These are phyloP conservation scores for Pandemis heparana DNA, from an alignment of 2,888 invertebrate genomes.

Conservation along the genomic window DNA sequence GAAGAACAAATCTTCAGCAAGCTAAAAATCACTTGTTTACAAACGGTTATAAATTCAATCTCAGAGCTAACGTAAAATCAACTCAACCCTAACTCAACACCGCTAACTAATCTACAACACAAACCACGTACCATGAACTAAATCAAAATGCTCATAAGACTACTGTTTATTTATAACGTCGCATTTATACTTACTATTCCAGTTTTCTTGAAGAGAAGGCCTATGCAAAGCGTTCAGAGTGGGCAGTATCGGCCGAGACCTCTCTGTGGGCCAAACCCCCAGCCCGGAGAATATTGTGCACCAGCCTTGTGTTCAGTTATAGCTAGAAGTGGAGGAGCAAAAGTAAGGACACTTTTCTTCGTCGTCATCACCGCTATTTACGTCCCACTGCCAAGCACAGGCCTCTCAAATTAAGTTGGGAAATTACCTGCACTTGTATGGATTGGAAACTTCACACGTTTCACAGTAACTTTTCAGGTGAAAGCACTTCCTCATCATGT, in stretches of 20 bases:
- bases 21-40: neutral
- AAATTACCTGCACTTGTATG: too few species aligned
- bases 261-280: neutral
- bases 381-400: too few species aligned
- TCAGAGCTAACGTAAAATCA: neutral
- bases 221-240: neutral
- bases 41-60: conserved; percentile 1
- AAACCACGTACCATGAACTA: neutral
- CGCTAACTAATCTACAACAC: neutral
- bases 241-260: neutral
- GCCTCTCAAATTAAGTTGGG: too few species aligned
- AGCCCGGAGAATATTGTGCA: neutral
- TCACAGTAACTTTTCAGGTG: too few species aligned
- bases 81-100: neutral
- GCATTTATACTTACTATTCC: neutral
- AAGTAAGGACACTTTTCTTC: neutral
- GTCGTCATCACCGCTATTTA: too few species aligned
- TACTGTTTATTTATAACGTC: neutral
- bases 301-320: neutral
- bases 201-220: neutral
- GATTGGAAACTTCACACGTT: too few species aligned
- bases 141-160: conserved; percentile 5
- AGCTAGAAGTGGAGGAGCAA: neutral
- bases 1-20: too few species aligned
- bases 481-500: too few species aligned